These are phyloP conservation scores for Thamnophis sirtalis DNA, from an alignment of 2,113 vertebrate species.

Conservation along the genomic window DNA sequence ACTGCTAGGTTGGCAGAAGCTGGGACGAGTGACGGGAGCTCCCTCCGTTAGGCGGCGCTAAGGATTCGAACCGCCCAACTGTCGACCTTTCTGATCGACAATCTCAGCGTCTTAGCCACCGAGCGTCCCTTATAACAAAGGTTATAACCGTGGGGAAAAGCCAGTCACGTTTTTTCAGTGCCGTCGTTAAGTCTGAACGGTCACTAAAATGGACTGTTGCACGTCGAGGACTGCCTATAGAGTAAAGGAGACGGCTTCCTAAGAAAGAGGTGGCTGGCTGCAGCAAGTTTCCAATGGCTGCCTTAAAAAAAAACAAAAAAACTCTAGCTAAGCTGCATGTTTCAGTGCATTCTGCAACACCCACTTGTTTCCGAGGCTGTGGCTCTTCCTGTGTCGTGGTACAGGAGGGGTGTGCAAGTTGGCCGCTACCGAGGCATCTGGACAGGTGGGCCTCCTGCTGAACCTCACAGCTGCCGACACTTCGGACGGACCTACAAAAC, in stretches of 20 bases:
- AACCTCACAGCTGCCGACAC: conserved; percentile 76
- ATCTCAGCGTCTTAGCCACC: too few species aligned
- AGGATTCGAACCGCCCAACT: too few species aligned
- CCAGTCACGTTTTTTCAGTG: neutral
- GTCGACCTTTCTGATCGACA: too few species aligned
- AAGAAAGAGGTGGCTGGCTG: neutral
- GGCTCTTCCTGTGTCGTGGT: conserved; percentile 92
- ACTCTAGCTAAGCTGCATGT: neutral
- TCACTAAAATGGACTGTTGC: neutral
- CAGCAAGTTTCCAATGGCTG: neutral
- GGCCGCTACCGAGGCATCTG: conserved; percentile 84
- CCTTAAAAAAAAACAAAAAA: neutral
- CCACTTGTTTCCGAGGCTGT: conserved; percentile 95
- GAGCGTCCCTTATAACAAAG: too few species aligned
- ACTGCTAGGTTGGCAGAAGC: too few species aligned
- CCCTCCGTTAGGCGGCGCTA: too few species aligned
- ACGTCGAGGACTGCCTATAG: neutral
- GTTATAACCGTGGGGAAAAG: neutral
- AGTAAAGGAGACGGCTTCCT: neutral
- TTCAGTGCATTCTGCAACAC: conserved; percentile 42
- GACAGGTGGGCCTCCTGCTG: conserved; percentile 88
- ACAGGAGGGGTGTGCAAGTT: conserved; percentile 84
- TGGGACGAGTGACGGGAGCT: too few species aligned
- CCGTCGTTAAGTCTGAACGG: neutral
- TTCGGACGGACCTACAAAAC: conserved; percentile 78